A percentile compares a stretch with the other conserved stretches of the same genome.
phyloP scores from a whole-genome alignment of 2,797 vertebrate genomes.

The Helarctos malayanus region DNA sequence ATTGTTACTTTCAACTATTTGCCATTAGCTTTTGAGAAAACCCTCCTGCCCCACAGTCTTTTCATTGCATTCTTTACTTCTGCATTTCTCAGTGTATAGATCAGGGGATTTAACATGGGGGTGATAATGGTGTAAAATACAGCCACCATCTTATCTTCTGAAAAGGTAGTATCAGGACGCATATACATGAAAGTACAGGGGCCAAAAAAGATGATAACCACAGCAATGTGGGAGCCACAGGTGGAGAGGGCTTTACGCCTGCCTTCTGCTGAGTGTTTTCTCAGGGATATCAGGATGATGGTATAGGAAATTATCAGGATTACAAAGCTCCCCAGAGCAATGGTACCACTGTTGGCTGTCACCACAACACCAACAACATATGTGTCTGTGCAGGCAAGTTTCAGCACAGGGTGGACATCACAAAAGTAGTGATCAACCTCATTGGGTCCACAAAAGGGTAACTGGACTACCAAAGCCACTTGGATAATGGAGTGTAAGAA shows the following conservation, averaged over 20 bases:
- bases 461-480: constrained; percentile 47
- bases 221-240: constrained; percentile 83
- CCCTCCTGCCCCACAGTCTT: constrained; percentile 79
- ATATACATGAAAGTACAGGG: constrained; percentile 84
- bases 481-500: constrained; percentile 81
- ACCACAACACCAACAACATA: rapidly evolving
- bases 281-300: constrained; percentile 80
- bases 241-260: constrained; percentile 85
- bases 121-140: constrained; percentile 86
- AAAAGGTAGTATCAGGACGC: constrained; percentile 7
- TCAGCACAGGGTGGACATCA: constrained; percentile 77
- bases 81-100: constrained; percentile 80
- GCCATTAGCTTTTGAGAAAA: neutral
- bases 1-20: neutral
- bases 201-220: constrained; percentile 83
- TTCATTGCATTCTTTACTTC: constrained; percentile 86
- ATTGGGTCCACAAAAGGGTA: constrained; percentile 84
- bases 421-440: constrained; percentile 83
- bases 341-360: constrained; percentile 70
- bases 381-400: constrained; percentile 64
- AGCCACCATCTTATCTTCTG: constrained; percentile 80
- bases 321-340: constrained; percentile 77
- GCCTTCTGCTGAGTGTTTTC: constrained; percentile 30
- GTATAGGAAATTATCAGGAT: constrained; percentile 72
- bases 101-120: constrained; percentile 84